Evolutionary conservation across 2,797 vertebrate species (phyloP).

Genomic region (Myioborus miniatus): DNA sequence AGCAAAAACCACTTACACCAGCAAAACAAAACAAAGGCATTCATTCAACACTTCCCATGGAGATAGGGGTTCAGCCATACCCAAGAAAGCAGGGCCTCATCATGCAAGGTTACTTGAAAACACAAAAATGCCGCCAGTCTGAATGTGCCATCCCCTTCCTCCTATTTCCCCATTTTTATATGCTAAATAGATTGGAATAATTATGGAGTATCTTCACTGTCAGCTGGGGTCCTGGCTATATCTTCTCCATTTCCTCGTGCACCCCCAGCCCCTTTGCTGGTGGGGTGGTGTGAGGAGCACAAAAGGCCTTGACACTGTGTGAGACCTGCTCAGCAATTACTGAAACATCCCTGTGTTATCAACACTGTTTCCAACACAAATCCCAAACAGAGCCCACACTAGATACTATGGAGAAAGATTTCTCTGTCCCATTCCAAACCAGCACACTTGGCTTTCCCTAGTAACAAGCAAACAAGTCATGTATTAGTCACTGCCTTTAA

Average conservation of each 20-base stretch:
- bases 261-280: neutral
- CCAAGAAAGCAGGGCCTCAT: neutral
- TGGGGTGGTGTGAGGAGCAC: neutral
- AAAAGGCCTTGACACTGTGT: neutral
- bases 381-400: neutral
- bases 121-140: neutral
- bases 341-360: neutral
- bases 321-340: neutral
- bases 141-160: neutral
- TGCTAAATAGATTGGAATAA: neutral
- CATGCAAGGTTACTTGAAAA: accelerated
- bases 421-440: neutral
- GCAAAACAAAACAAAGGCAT: neutral
- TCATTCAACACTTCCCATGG: accelerated
- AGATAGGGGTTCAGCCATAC: neutral
- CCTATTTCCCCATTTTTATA: neutral
- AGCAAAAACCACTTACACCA: neutral
- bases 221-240: neutral
- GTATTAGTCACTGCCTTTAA: neutral
- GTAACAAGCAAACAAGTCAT: neutral
- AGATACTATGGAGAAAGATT: neutral
- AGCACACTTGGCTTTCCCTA: neutral
- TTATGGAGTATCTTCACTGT: neutral
- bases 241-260: neutral
- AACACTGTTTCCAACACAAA: neutral